Conservation (phyloP, 2,113 vertebrate species). For the Cyphomyrus plagiostoma region DNA sequence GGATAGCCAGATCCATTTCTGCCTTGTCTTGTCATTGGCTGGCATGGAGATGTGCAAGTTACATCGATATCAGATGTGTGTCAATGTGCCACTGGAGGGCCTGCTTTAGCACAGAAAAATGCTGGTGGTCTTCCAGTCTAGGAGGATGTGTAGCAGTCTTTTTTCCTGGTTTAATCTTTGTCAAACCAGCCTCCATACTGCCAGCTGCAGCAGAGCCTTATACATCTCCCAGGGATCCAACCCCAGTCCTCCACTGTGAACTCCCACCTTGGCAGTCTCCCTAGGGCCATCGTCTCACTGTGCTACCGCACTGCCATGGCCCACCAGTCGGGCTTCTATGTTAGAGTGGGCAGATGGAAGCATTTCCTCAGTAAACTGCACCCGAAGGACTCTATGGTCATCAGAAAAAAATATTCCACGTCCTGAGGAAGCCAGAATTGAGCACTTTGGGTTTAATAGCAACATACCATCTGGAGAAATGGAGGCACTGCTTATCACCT, state of each 20-base stretch:
- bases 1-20: background rate
- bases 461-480: background rate
- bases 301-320: background rate
- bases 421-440: background rate
- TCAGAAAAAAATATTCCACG: background rate
- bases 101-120: background rate
- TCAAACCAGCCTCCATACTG: background rate
- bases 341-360: background rate
- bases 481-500: background rate
- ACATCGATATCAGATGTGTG: background rate
- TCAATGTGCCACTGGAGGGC: background rate
- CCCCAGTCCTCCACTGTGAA: background rate
- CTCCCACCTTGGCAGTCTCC: background rate
- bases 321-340: background rate
- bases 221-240: background rate
- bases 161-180: background rate
- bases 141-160: background rate
- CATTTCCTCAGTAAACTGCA: background rate
- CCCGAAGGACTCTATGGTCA: background rate
- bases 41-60: background rate
- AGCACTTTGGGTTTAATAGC: background rate
- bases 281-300: background rate
- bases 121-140: background rate
- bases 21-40: background rate
- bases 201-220: background rate